Evolutionary conservation across 1,140 invertebrate genomes (phyloP).

Genomic region (Ceratina australensis): DNA sequence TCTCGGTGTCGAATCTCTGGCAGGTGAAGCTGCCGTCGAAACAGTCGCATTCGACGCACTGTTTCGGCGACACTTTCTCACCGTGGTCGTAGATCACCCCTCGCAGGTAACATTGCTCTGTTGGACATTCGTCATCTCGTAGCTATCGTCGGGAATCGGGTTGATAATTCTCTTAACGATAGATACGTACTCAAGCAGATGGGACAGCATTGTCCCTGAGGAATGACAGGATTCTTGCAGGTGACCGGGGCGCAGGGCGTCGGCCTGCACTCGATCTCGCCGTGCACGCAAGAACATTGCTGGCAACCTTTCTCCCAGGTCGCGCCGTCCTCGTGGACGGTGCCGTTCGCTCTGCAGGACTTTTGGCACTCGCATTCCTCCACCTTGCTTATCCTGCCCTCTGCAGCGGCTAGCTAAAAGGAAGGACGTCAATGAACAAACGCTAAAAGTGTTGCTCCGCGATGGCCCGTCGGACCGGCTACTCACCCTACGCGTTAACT

Average conservation of each 20-base stretch:
- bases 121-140: constrained; percentile 49
- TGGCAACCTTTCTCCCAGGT: constrained; percentile 90
- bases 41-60: constrained; percentile 88
- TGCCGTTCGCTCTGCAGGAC: constrained; percentile 90
- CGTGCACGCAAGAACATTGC: constrained; percentile 90
- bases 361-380: constrained; percentile 95
- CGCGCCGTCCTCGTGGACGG: constrained; percentile 88
- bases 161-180: not conserved
- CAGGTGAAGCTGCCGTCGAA: constrained; percentile 91
- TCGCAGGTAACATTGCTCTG: constrained; percentile 89
- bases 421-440: constrained; percentile 71
- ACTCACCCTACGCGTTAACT: constrained; percentile 84
- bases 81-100: constrained; percentile 91
- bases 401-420: constrained; percentile 87
- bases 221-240: constrained; percentile 89
- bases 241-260: constrained; percentile 86
- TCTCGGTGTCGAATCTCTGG: constrained; percentile 85
- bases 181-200: constrained; percentile 89
- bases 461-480: not conserved
- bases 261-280: constrained; percentile 88
- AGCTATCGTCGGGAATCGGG: not conserved
- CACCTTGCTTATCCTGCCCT: constrained; percentile 86
- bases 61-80: constrained; percentile 85
- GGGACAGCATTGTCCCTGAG: constrained; percentile 90
- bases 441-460: not conserved